phyloP scores from a whole-genome alignment of 1,140 invertebrate genomes.

The Drosophila arizonae region DNA sequence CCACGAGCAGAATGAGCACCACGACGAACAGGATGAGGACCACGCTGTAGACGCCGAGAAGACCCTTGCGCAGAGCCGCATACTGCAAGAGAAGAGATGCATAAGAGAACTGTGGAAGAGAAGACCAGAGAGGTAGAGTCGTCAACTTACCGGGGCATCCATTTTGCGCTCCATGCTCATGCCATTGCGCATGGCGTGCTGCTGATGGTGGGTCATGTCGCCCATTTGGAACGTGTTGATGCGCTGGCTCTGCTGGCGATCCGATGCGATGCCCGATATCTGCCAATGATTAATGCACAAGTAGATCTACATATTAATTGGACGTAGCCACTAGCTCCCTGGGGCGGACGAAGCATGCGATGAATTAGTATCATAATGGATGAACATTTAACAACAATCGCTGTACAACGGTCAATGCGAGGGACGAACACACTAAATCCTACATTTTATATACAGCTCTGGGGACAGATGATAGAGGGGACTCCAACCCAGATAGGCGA shows the following conservation, averaged over 20 bases:
- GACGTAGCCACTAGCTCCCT: slow-evolving; percentile 44
- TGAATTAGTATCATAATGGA: slow-evolving; percentile 69
- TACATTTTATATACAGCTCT: slow-evolving; percentile 39
- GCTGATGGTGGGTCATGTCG: slow-evolving; percentile 85
- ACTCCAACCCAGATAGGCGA: neutral
- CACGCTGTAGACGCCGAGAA: slow-evolving; percentile 89
- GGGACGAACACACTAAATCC: slow-evolving; percentile 25
- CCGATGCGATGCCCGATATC: slow-evolving; percentile 89
- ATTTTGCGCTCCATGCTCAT: slow-evolving; percentile 86
- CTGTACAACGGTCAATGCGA: slow-evolving; percentile 67
- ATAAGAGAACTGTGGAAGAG: neutral
- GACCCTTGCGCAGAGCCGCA: slow-evolving; percentile 87
- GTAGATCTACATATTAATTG: slow-evolving; percentile 67
- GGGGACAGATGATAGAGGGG: slow-evolving; percentile 48
- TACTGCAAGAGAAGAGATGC: slow-evolving; percentile 85
- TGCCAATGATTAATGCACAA: slow-evolving; percentile 83
- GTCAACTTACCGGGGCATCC: slow-evolving; percentile 88
- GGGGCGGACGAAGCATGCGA: slow-evolving; percentile 33
- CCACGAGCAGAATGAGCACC: slow-evolving; percentile 88
- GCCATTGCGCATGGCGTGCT: slow-evolving; percentile 85
- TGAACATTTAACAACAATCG: slow-evolving; percentile 61
- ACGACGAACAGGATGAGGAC: slow-evolving; percentile 86
- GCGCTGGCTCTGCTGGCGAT: slow-evolving; percentile 87
- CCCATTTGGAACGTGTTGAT: slow-evolving; percentile 93
- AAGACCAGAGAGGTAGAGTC: no score